Evolutionary conservation across 1,140 invertebrate genomes (phyloP).

Genomic region (Mesaphorura yosii): DNA sequence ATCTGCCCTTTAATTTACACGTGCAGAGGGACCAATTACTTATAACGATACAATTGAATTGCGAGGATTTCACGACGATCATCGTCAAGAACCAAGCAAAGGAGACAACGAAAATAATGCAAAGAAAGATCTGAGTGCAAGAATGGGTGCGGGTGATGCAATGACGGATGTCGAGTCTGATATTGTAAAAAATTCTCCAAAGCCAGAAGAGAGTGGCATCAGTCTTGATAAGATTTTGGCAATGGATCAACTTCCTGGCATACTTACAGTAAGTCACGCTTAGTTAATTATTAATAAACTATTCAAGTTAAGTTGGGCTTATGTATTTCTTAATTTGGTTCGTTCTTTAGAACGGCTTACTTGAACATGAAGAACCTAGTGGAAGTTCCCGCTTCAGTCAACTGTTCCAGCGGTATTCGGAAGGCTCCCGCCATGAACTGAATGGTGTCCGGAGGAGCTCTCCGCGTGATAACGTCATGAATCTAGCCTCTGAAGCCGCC

Average conservation of each 20-base stretch:
- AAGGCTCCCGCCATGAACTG: background rate
- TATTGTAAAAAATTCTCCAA: background rate
- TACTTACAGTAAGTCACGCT: too few relatives aligned
- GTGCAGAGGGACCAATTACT: conserved; percentile 74
- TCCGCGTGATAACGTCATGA: background rate
- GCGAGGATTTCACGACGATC: conserved; percentile 68
- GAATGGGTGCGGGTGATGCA: background rate
- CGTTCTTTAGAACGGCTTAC: conserved; percentile 45
- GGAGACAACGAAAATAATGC: conserved; percentile 17
- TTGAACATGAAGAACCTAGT: conserved; percentile 36
- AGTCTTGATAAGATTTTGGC: too few relatives aligned
- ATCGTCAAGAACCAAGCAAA: conserved; percentile 15
- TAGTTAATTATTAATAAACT: too few relatives aligned
- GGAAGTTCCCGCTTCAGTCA: conserved; percentile 51
- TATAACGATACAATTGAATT: conserved; percentile 87
- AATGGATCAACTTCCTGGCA: too few relatives aligned
- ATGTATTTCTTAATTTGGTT: conserved; percentile 7
- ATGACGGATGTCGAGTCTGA: background rate
- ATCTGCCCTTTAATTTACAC: conserved; percentile 37
- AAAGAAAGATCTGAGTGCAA: conserved; percentile 13
- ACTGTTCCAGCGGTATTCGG: conserved; percentile 50
- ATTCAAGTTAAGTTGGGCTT: background rate
- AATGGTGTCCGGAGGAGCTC: background rate
- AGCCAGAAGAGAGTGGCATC: background rate
- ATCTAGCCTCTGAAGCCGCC: background rate